Evolutionary conservation across 2,797 vertebrate genomes (phyloP).

Genomic region (Todus mexicanus): DNA sequence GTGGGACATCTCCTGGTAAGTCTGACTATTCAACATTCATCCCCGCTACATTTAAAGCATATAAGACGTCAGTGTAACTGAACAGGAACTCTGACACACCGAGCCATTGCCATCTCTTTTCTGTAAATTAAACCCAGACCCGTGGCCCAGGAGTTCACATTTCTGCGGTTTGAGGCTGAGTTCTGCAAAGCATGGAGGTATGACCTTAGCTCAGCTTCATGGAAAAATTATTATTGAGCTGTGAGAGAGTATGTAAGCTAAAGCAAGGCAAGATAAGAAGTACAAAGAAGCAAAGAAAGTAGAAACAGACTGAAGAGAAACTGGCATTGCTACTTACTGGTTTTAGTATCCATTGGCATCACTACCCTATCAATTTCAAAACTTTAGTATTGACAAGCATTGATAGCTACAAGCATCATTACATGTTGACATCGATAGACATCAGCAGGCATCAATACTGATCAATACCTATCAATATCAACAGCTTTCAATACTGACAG

Average conservation of each 20-base stretch:
- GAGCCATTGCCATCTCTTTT: neutral
- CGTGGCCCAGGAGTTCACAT: neutral
- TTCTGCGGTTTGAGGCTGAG: neutral
- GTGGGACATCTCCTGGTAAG: neutral
- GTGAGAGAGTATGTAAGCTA: neutral
- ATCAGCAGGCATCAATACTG: neutral
- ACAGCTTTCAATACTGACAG: neutral
- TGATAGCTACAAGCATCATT: neutral
- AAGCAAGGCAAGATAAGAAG: neutral
- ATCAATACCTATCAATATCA: neutral
- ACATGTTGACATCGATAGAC: neutral
- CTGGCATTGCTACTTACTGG: neutral
- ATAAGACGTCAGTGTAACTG: neutral
- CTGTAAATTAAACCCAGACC: neutral
- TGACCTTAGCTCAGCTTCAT: neutral
- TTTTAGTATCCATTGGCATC: neutral
- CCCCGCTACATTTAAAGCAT: neutral
- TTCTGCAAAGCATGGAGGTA: neutral
- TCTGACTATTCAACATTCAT: neutral
- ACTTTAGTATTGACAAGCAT: neutral
- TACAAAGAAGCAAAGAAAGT: neutral
- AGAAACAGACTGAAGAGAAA: neutral
- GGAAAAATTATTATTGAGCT: neutral
- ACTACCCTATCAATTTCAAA: neutral
- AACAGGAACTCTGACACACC: neutral